These are phyloP conservation scores for Phataginus tetradactyla DNA, from an alignment of 2,797 vertebrate species.

Conservation along the genomic window DNA sequence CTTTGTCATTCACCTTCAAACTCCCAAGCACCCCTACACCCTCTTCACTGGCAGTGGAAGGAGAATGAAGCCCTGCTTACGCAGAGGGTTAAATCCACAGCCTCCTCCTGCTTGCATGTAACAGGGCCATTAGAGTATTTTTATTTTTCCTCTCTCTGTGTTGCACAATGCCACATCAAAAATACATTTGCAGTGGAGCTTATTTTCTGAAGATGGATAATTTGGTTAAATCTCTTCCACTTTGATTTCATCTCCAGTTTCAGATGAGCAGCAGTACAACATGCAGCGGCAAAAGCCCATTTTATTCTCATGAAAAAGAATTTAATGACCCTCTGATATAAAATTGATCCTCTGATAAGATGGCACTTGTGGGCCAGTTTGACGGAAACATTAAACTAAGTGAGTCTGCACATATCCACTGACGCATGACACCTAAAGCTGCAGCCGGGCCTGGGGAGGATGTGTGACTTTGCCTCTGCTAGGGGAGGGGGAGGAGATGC, in stretches of 20 bases:
- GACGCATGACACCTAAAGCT: not conserved
- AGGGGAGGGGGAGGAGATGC: not conserved
- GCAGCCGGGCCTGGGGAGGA: not conserved
- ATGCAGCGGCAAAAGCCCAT: slow-evolving; percentile 80
- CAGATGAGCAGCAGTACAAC: slow-evolving; percentile 74
- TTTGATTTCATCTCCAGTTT: slow-evolving; percentile 75
- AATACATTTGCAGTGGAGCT: slow-evolving; percentile 77
- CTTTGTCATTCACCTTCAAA: not conserved
- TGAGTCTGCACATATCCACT: slow-evolving; percentile 12
- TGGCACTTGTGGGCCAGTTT: slow-evolving; percentile 60
- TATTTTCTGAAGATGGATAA: slow-evolving; percentile 79
- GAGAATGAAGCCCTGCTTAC: not conserved
- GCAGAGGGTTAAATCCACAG: slow-evolving; percentile 8
- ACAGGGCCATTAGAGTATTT: slow-evolving; percentile 63
- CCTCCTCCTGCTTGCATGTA: not conserved
- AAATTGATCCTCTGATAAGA: slow-evolving; percentile 81
- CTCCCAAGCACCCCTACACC: no score
- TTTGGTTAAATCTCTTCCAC: slow-evolving; percentile 84
- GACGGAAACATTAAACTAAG: slow-evolving; percentile 55
- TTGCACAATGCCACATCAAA: slow-evolving; percentile 76
- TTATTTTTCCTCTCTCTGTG: slow-evolving; percentile 59
- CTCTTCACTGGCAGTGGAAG: not conserved
- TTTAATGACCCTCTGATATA: slow-evolving; percentile 80
- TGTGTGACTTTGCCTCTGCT: not conserved
- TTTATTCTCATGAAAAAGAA: slow-evolving; percentile 84